Conservation (phyloP, 2,113 vertebrate species). For the Gymnocephalus cernua region DNA sequence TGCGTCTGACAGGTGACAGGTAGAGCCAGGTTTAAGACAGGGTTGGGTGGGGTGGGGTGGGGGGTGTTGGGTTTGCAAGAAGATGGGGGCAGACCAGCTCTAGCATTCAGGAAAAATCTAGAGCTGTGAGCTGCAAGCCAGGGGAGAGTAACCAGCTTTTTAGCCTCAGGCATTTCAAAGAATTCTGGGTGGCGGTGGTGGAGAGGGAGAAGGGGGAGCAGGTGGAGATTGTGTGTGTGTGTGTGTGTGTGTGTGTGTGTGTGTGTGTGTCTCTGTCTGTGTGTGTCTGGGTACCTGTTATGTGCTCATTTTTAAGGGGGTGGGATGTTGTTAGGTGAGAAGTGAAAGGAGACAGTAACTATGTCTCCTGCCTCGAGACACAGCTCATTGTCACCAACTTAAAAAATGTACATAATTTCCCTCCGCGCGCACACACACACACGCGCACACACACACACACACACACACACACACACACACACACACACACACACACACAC, state of each 20-base stretch:
- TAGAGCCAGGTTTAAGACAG: slow-evolving; percentile 72
- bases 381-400: slow-evolving; percentile 78
- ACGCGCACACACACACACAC: slow-evolving; percentile 73
- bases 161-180: slow-evolving; percentile 82
- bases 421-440: slow-evolving; percentile 67
- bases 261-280: slow-evolving; percentile 40
- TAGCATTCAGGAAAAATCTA: slow-evolving; percentile 80
- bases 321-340: slow-evolving; percentile 69
- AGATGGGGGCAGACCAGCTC: slow-evolving; percentile 65
- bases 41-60: slow-evolving; percentile 35
- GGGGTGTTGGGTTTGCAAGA: slow-evolving; percentile 24
- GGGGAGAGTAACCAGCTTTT: slow-evolving; percentile 78
- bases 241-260: slow-evolving; percentile 29
- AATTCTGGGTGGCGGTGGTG: slow-evolving; percentile 68
- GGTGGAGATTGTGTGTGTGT: slow-evolving; percentile 49
- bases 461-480: slow-evolving; percentile 72
- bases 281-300: slow-evolving; percentile 45
- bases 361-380: slow-evolving; percentile 72
- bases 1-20: slow-evolving; percentile 85
- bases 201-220: slow-evolving; percentile 54
- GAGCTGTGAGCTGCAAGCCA: slow-evolving; percentile 75
- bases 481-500: slow-evolving; percentile 67
- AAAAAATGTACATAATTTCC: slow-evolving; percentile 89
- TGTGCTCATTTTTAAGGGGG: slow-evolving; percentile 69
- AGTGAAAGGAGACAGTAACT: slow-evolving; percentile 72